phyloP scores from a whole-genome alignment of 2,888 invertebrate species.

The Gibbula magus region DNA sequence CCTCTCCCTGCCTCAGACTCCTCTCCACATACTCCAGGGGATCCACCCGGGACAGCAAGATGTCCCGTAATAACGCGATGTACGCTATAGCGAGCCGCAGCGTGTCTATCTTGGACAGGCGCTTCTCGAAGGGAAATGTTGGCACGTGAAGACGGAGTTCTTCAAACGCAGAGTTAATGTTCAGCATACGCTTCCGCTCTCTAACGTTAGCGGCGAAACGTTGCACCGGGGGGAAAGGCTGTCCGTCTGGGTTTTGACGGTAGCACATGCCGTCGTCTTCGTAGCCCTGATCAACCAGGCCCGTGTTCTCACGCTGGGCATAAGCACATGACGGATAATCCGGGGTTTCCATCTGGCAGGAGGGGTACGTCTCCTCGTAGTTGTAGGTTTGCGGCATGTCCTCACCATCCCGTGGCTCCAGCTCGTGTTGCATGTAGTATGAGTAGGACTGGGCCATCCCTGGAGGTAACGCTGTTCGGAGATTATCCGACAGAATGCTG shows the following conservation, averaged over 20 bases:
- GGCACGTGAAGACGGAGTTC: slow-evolving; percentile 95
- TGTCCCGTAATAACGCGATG: slow-evolving; percentile 86
- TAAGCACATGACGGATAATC: slow-evolving; percentile 23
- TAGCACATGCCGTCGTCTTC: neutral
- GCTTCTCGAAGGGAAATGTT: slow-evolving; percentile 98
- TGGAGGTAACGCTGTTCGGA: neutral
- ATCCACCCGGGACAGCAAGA: slow-evolving; percentile 88
- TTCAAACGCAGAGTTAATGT: slow-evolving; percentile 94
- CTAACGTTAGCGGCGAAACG: slow-evolving; percentile 94
- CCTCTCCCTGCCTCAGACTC: slow-evolving; percentile 82
- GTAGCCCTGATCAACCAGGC: neutral
- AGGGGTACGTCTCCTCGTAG: neutral
- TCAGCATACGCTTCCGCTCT: slow-evolving; percentile 98
- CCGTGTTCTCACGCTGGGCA: neutral
- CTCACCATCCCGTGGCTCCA: neutral
- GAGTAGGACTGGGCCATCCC: neutral
- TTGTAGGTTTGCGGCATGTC: neutral
- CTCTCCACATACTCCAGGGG: slow-evolving; percentile 95
- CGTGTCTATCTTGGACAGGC: slow-evolving; percentile 98
- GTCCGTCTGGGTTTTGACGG: neutral
- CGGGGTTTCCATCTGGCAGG: neutral
- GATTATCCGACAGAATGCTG: too few relatives aligned
- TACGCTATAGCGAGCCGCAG: slow-evolving; percentile 97
- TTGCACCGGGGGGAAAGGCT: slow-evolving; percentile 79
- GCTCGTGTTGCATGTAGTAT: neutral